Evolutionary conservation across 2,113 vertebrate genomes (phyloP).

Genomic region (Crotalus tigris): DNA sequence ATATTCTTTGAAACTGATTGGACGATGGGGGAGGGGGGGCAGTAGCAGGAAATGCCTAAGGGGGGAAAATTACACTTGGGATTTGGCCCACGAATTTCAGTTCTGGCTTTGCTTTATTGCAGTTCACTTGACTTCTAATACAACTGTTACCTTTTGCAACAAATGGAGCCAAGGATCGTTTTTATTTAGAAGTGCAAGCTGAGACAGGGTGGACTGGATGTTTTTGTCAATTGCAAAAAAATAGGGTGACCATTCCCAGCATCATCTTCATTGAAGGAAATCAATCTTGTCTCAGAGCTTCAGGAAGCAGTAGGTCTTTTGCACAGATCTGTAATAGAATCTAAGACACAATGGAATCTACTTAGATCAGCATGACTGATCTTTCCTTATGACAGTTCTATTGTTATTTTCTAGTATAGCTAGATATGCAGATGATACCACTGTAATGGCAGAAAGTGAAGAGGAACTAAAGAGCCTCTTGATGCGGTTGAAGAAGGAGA

Average conservation of each 20-base stretch:
- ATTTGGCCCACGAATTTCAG: not conserved
- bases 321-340: not conserved
- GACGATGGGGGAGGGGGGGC: too few species aligned
- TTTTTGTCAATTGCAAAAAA: not conserved
- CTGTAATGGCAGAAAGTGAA: too few species aligned
- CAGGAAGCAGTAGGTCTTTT: not conserved
- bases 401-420: not conserved
- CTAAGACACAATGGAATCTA: not conserved
- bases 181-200: not conserved
- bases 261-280: not conserved
- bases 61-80: not conserved
- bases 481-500: too few species aligned
- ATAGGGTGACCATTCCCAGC: not conserved
- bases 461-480: too few species aligned
- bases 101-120: not conserved
- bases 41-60: not conserved
- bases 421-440: not conserved
- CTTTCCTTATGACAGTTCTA: not conserved
- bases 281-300: not conserved
- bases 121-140: not conserved
- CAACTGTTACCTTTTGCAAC: not conserved
- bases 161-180: not conserved
- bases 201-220: not conserved
- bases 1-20: not conserved
- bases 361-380: not conserved